A percentile compares a stretch with the other conserved stretches of the same genome.
Conservation (phyloP, 2,888 invertebrate genomes). For the Cheilosia variabilis region DNA sequence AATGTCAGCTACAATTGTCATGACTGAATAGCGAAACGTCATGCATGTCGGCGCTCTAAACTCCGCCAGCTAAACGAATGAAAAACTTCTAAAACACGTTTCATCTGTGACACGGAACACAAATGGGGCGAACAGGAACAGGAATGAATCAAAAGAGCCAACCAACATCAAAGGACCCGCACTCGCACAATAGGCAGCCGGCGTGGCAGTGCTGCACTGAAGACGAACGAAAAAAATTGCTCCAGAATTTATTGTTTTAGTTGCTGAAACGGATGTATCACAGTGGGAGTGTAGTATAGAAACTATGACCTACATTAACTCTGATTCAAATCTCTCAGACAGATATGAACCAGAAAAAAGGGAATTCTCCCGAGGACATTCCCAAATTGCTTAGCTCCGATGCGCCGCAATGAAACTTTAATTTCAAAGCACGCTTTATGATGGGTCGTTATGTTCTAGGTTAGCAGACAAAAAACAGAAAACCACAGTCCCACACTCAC, state of each 20-base stretch:
- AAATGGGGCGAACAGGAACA: slow-evolving; percentile 61
- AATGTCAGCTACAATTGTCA: slow-evolving; percentile 72
- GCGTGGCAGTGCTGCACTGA: neutral
- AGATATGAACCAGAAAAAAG: slow-evolving; percentile 10
- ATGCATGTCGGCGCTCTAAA: slow-evolving; percentile 48
- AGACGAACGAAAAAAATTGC: slow-evolving; percentile 16
- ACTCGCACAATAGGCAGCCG: slow-evolving; percentile 13
- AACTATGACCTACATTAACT: slow-evolving; percentile 69
- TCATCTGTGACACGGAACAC: slow-evolving; percentile 56
- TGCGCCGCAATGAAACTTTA: slow-evolving; percentile 45
- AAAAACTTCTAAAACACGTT: slow-evolving; percentile 69
- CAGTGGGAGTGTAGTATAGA: slow-evolving; percentile 41
- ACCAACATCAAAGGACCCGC: slow-evolving; percentile 52
- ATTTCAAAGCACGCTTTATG: slow-evolving; percentile 65
- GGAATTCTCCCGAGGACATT: slow-evolving; percentile 59
- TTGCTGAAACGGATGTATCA: slow-evolving; percentile 56
- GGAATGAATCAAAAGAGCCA: slow-evolving; percentile 52
- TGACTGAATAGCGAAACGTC: slow-evolving; percentile 48
- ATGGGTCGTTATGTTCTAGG: slow-evolving; percentile 39
- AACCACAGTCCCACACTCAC: neutral
- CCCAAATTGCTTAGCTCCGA: slow-evolving; percentile 51
- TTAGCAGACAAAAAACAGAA: neutral
- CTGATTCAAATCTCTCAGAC: slow-evolving; percentile 67
- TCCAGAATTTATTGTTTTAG: slow-evolving; percentile 65
- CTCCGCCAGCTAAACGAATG: slow-evolving; percentile 23